These are phyloP conservation scores for Platycheirus albimanus DNA, from an alignment of 2,888 invertebrate species.

Conservation along the genomic window DNA sequence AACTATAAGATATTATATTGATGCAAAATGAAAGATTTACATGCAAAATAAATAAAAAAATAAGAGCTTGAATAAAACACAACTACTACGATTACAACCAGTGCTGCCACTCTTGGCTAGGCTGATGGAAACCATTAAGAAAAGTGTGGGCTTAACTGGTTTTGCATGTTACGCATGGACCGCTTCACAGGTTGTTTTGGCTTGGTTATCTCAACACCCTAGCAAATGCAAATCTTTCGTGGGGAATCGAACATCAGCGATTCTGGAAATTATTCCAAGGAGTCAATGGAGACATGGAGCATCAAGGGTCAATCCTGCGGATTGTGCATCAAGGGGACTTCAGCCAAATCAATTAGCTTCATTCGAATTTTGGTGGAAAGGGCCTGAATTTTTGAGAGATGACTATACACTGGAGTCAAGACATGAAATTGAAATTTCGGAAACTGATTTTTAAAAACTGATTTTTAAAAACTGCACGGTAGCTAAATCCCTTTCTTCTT, in stretches of 20 bases:
- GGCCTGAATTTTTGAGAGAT: neutral
- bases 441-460: no score
- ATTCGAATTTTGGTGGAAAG: constrained; percentile 6
- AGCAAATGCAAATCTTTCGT: neutral
- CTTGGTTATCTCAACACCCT: constrained; percentile 3
- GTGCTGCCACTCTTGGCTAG: no score
- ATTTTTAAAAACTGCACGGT: constrained; percentile 11
- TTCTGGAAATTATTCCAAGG: neutral
- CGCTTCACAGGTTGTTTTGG: neutral
- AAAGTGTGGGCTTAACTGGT: neutral
- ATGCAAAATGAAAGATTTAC: no score
- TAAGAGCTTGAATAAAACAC: no score
- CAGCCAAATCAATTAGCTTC: constrained; percentile 1
- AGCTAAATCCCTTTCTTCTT: constrained; percentile 2
- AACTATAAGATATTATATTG: no score
- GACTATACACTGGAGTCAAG: neutral
- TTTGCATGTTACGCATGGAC: constrained; percentile 2
- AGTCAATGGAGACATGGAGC: constrained; percentile 8
- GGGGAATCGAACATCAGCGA: neutral
- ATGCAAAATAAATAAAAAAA: no score
- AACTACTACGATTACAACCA: no score
- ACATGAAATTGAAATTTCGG: neutral
- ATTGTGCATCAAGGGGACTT: constrained; percentile 8
- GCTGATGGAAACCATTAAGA: neutral
- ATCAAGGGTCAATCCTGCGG: neutral